Percentiles rank a stretch among this genome's conserved stretches.
phyloP scores from a whole-genome alignment of 2,888 invertebrate genomes.

The Kryphioiulus occultus region DNA sequence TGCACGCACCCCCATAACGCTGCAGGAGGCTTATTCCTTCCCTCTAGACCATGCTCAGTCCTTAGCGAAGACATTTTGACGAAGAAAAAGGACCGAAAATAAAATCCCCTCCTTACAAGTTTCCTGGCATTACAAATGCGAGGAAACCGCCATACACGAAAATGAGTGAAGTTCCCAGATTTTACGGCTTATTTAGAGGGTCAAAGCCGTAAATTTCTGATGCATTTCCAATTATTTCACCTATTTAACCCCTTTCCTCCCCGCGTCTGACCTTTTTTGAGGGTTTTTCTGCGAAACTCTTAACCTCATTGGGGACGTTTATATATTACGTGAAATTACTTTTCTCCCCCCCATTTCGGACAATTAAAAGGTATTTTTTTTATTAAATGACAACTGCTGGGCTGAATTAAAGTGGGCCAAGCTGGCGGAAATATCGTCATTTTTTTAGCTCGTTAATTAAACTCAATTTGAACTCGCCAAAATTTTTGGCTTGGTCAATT shows the following conservation, averaged over 20 bases:
- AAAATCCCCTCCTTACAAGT: background rate
- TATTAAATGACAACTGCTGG: slow-evolving; percentile 21
- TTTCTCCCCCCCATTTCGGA: background rate
- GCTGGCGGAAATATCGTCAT: background rate
- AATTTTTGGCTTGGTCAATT: background rate
- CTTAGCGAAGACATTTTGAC: background rate
- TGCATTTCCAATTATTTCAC: slow-evolving; percentile 40
- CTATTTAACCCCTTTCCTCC: slow-evolving; percentile 30
- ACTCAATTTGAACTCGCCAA: background rate
- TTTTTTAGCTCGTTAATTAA: background rate
- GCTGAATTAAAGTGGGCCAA: background rate
- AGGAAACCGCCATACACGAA: background rate
- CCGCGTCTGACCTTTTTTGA: slow-evolving; percentile 1
- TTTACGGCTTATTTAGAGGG: slow-evolving; percentile 14
- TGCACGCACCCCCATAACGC: background rate
- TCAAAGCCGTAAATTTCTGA: slow-evolving; percentile 29
- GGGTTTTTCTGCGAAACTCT: slow-evolving; percentile 17
- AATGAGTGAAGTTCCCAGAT: slow-evolving; percentile 18
- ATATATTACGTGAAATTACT: slow-evolving; percentile 36
- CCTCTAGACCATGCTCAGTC: background rate
- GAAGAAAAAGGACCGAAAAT: background rate
- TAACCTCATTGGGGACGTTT: slow-evolving; percentile 36
- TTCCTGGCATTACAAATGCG: background rate
- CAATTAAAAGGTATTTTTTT: slow-evolving; percentile 15
- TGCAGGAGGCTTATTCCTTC: background rate